Conservation (phyloP, 2,797 vertebrate genomes). For the Corythornis leucogaster region DNA sequence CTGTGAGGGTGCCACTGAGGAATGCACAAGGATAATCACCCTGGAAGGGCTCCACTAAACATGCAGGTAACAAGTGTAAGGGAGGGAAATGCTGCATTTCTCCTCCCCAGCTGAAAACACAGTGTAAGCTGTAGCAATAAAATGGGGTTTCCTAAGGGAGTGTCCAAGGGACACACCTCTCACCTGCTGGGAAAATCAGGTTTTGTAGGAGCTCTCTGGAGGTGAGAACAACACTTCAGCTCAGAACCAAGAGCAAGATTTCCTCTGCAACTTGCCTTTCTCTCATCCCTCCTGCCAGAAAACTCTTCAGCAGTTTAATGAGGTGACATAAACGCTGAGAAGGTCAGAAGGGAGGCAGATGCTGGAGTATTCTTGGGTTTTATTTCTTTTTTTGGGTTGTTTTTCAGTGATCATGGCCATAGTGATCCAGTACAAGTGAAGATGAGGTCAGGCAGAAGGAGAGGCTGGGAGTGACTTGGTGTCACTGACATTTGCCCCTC, state of each 20-base stretch:
- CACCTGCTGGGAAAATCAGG: neutral
- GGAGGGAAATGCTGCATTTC: neutral
- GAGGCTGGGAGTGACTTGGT: neutral
- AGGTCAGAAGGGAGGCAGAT: neutral
- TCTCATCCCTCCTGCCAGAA: neutral
- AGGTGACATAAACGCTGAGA: neutral
- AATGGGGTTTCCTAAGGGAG: neutral
- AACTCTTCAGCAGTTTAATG: slow-evolving; percentile 29
- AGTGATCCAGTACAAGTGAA: neutral
- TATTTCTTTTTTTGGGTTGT: neutral
- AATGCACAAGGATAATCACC: neutral
- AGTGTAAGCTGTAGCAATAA: neutral
- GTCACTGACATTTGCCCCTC: neutral
- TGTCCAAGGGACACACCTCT: neutral
- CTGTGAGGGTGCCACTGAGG: neutral
- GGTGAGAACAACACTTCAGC: neutral
- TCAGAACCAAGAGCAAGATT: neutral
- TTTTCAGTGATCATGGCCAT: neutral
- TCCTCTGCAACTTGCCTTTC: neutral
- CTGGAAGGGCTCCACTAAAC: neutral
- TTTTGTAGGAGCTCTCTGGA: neutral
- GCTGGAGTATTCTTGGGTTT: neutral
- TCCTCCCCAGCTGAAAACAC: neutral
- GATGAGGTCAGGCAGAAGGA: neutral
- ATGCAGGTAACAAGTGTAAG: neutral